Evolutionary conservation across 2,113 vertebrate genomes (phyloP).

Genomic region (Vulpes lagopus): DNA sequence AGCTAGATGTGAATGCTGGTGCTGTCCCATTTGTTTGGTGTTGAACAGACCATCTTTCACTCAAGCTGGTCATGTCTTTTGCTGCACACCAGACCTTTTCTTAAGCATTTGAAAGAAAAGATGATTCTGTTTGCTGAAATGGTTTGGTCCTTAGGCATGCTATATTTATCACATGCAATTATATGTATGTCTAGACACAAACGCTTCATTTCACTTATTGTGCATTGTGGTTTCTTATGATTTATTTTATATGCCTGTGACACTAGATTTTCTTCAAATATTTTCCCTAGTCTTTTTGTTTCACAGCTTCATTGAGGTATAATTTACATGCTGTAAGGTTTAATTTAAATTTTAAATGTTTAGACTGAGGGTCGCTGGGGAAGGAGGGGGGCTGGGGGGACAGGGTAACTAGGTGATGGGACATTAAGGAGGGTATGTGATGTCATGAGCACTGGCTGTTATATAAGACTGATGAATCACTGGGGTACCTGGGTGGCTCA

Average conservation of each 20-base stretch:
- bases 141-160: background rate
- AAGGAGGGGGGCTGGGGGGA: background rate
- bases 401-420: background rate
- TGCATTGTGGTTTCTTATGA: background rate
- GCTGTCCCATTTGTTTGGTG: background rate
- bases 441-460: background rate
- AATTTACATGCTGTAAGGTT: background rate
- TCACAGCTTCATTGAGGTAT: background rate
- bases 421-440: background rate
- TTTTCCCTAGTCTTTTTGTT: slow-evolving; percentile 32
- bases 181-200: background rate
- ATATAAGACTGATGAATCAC: background rate
- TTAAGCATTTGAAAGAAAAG: slow-evolving; percentile 16
- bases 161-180: background rate
- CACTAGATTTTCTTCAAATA: slow-evolving; percentile 11
- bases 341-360: slow-evolving; percentile 13
- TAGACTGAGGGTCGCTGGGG: background rate
- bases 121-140: background rate
- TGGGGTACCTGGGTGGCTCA: background rate
- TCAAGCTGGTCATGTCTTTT: background rate
- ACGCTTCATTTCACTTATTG: background rate
- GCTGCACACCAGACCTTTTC: background rate
- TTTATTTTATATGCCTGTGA: background rate
- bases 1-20: background rate
- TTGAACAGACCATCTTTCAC: slow-evolving; percentile 8